Conservation (phyloP, 2,797 vertebrate genomes). For the Lepidocolaptes lacrymiger region DNA sequence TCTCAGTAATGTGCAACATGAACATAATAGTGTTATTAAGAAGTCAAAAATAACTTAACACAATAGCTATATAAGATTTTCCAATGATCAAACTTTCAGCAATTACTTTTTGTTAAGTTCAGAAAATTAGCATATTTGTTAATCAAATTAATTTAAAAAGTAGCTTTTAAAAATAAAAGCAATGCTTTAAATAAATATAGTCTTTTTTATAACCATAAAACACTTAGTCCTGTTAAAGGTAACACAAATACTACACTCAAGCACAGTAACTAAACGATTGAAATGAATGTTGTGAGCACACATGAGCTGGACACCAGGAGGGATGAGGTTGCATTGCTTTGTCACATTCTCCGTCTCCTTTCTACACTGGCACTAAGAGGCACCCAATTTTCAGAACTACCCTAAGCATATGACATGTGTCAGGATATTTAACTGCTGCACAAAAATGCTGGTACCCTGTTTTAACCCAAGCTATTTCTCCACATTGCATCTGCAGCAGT, state of each 20-base stretch:
- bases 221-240: slow-evolving; percentile 74
- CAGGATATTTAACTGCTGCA: not conserved
- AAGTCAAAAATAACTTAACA: slow-evolving; percentile 81
- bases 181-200: slow-evolving; percentile 85
- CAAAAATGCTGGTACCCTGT: not conserved
- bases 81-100: slow-evolving; percentile 71
- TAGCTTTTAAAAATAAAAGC: slow-evolving; percentile 99
- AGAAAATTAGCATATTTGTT: slow-evolving; percentile 84
- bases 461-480: not conserved
- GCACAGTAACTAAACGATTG: slow-evolving; percentile 70
- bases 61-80: slow-evolving; percentile 72
- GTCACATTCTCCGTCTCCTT: not conserved
- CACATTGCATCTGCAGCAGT: not conserved
- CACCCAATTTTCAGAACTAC: slow-evolving; percentile 10
- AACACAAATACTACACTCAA: slow-evolving; percentile 78
- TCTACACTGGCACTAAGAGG: not conserved
- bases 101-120: slow-evolving; percentile 72
- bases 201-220: slow-evolving; percentile 78
- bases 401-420: not conserved
- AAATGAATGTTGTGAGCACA: slow-evolving; percentile 62
- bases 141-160: slow-evolving; percentile 92
- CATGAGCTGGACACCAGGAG: not conserved
- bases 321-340: not conserved
- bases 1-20: slow-evolving; percentile 79
- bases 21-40: slow-evolving; percentile 80